Base-by-base conservation (phyloP, 2,797 vertebrate species). In the Bovichtus variegatus region DNA sequence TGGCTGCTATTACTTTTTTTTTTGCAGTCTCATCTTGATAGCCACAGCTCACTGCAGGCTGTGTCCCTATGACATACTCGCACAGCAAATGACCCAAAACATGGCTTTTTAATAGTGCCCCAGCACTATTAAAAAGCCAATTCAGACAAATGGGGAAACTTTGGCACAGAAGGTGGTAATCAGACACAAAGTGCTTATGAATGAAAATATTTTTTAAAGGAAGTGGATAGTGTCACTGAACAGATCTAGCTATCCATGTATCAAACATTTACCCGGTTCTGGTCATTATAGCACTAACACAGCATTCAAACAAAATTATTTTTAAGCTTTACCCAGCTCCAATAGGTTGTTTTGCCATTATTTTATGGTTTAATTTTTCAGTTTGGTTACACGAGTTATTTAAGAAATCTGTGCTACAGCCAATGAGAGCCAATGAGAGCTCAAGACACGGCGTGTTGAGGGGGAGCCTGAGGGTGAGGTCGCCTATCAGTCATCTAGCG, bases 41-140 rank as follows among this genome's bases (percentile, higher is more conserved):
- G 91, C 87, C 69, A 86, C 87, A 90, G 82, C 84, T 89, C 81
- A 85, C 88, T 90, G 85, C 88, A 84, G 84, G 84, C 82, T 80
- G 76, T 85, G 85, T 91, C 81, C 81, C 82, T 84, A 74, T 83
- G 87, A 88, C 84, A 86, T 60, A 71, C 77, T 86, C 47, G 3
- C 78, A 34, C 65, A 81, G 87, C 71, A 90, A 92, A 91, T 91
- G 88, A 79, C 71, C 91, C 85, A 83, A 84, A 82, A 91, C 86
- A 67, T 65, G 31, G 31, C 29, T 31, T 31, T 31, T 31, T 31
- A 31, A 31, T 31, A 31, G 29, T 34, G 62, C 70, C 71, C 64
- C 64, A 23, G 66, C 25, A 71, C 86, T 79, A 87, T 88, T 89
- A 88, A 83, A 87, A 83, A 88, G 75, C 25, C 85, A 81, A 86